These are phyloP conservation scores for Himalopsyche kuldschensis DNA, from an alignment of 2,888 invertebrate genomes.

Conservation along the genomic window DNA sequence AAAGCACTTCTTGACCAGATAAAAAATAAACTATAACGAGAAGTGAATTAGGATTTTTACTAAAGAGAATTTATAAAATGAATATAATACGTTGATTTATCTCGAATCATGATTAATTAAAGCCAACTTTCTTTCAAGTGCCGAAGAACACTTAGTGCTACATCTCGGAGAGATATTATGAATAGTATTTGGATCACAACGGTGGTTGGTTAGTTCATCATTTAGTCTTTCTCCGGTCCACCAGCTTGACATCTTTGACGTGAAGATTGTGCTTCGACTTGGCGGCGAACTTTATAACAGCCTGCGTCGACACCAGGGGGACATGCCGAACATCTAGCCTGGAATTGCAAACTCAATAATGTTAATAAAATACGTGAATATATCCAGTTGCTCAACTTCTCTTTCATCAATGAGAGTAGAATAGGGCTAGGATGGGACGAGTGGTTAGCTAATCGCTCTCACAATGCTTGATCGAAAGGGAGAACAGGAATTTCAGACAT, in stretches of 20 bases:
- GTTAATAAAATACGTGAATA: too few species aligned
- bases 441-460: too few species aligned
- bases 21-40: too few species aligned
- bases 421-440: too few species aligned
- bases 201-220: constrained; percentile 10
- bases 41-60: too few species aligned
- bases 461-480: too few species aligned
- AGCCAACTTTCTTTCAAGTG: background rate
- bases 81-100: too few species aligned
- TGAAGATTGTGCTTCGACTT: constrained; percentile 78
- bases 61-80: too few species aligned
- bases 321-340: constrained; percentile 79
- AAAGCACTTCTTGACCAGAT: too few species aligned
- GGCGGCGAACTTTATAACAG: constrained; percentile 81
- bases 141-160: background rate
- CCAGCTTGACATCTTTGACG: constrained; percentile 77
- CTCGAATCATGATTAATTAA: background rate
- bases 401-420: too few species aligned
- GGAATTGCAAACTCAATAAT: constrained; percentile 40
- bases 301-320: constrained; percentile 77
- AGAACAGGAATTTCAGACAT: too few species aligned
- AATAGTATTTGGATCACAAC: background rate
- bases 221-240: constrained; percentile 61
- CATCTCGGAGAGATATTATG: background rate
- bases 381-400: too few species aligned